A percentile compares a stretch with the other conserved stretches of the same genome.
phyloP scores from a whole-genome alignment of 2,113 vertebrate genomes.

The Pyxicephalus adspersus region DNA sequence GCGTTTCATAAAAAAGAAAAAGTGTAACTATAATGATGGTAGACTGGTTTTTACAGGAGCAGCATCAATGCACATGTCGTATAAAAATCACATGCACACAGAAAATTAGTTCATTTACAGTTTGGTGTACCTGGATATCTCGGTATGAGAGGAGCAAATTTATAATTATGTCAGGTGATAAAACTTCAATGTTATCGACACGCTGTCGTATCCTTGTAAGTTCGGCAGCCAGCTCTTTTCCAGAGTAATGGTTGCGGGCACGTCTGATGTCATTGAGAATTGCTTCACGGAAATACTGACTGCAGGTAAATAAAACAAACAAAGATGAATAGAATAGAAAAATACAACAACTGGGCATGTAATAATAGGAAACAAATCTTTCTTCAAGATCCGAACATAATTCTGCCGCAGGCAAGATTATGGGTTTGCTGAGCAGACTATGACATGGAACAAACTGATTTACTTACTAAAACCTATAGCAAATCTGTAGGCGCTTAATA shows the following conservation, averaged over 20 bases:
- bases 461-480: too few species aligned
- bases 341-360: too few species aligned
- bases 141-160: slow-evolving; percentile 95
- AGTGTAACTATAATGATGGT: slow-evolving; percentile 9
- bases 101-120: too few species aligned
- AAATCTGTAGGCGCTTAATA: too few species aligned
- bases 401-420: too few species aligned
- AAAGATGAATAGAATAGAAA: neutral
- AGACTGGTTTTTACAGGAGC: slow-evolving; percentile 42
- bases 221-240: slow-evolving; percentile 87
- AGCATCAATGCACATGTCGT: neutral
- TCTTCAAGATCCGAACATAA: too few species aligned
- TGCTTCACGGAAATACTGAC: slow-evolving; percentile 93
- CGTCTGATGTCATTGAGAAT: slow-evolving; percentile 95
- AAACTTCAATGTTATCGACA: slow-evolving; percentile 92
- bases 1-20: slow-evolving; percentile 57
- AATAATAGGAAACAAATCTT: too few species aligned
- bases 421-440: too few species aligned
- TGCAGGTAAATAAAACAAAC: slow-evolving; percentile 63
- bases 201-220: slow-evolving; percentile 91
- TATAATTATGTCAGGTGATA: slow-evolving; percentile 96
- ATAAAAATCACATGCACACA: neutral
- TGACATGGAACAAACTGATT: too few species aligned
- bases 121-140: slow-evolving; percentile 88
- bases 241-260: slow-evolving; percentile 88